Percentiles rank a stretch among this genome's conserved stretches.
Evolutionary conservation across 2,797 vertebrate species (phyloP).

Genomic region (Diglossa cyanea): DNA sequence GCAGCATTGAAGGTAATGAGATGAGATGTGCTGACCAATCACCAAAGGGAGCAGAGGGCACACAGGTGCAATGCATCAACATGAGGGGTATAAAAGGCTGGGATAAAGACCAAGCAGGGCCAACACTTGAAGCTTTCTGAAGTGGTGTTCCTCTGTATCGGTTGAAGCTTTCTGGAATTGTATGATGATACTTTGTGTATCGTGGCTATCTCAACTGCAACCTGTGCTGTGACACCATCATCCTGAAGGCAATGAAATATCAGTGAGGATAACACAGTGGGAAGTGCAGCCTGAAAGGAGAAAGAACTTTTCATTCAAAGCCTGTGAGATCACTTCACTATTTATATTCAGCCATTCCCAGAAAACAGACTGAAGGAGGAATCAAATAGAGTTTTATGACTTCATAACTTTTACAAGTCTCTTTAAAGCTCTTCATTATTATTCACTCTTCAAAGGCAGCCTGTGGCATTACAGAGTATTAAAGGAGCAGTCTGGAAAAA

Average conservation of each 20-base stretch:
- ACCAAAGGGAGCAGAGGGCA: not conserved
- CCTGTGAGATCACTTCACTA: not conserved
- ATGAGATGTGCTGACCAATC: not conserved
- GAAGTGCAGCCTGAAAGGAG: not conserved
- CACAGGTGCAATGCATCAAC: not conserved
- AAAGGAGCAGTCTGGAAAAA: conserved; percentile 24
- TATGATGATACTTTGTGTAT: not conserved
- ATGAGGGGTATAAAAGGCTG: not conserved
- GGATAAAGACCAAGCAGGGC: not conserved
- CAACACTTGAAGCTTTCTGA: no score
- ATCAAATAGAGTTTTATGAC: conserved; percentile 56
- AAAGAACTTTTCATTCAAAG: not conserved
- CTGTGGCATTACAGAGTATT: conserved; percentile 14
- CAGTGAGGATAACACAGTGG: not conserved
- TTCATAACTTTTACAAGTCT: conserved; percentile 43
- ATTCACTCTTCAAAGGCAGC: conserved; percentile 27
- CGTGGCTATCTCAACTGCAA: fast-evolving
- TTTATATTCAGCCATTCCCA: conserved; percentile 32
- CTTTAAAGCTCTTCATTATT: conserved; percentile 51
- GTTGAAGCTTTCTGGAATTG: not conserved
- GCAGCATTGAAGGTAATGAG: not conserved
- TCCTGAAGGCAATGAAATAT: conserved; percentile 39
- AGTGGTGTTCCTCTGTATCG: not conserved
- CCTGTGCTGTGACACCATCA: not conserved
- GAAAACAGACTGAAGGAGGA: conserved; percentile 34